These are phyloP conservation scores for Acanthornis magna DNA, from an alignment of 2,797 vertebrate genomes.

Conservation along the genomic window DNA sequence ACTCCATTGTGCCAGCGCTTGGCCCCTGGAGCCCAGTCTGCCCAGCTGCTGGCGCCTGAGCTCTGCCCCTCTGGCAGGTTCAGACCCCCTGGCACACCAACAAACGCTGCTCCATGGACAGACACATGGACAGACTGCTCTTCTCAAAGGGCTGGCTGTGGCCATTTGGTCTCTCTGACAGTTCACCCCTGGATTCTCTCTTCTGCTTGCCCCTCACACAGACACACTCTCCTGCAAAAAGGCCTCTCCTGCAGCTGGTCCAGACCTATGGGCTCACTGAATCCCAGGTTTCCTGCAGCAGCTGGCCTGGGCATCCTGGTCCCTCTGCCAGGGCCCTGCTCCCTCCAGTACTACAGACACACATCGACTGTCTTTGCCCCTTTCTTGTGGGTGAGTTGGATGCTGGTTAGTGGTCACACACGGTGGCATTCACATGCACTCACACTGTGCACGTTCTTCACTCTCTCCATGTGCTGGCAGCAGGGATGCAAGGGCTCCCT, in stretches of 20 bases:
- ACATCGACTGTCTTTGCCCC: not conserved
- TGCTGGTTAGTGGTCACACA: not conserved
- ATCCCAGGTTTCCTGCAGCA: not conserved
- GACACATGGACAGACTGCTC: not conserved
- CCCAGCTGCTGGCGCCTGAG: not conserved
- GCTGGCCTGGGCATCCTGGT: not conserved
- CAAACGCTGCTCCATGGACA: not conserved
- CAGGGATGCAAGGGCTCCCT: not conserved
- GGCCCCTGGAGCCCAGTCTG: not conserved
- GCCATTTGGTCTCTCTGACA: not conserved
- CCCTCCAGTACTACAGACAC: not conserved
- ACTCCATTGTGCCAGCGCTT: not conserved
- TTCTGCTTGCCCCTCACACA: not conserved
- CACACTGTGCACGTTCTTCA: accelerated
- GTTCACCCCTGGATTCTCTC: not conserved
- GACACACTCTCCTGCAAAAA: not conserved
- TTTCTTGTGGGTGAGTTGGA: not conserved
- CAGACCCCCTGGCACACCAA: not conserved
- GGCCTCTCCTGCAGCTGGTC: not conserved
- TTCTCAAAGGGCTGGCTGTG: not conserved
- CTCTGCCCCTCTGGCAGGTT: not conserved
- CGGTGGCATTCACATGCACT: accelerated
- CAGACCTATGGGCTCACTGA: not conserved
- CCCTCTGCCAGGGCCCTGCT: not conserved
- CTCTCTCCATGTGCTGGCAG: not conserved